Evolutionary conservation across 2,797 vertebrate species (phyloP), one percentile per base, ranked within the genome.

Genomic region (Notolepis coatsorum): DNA sequence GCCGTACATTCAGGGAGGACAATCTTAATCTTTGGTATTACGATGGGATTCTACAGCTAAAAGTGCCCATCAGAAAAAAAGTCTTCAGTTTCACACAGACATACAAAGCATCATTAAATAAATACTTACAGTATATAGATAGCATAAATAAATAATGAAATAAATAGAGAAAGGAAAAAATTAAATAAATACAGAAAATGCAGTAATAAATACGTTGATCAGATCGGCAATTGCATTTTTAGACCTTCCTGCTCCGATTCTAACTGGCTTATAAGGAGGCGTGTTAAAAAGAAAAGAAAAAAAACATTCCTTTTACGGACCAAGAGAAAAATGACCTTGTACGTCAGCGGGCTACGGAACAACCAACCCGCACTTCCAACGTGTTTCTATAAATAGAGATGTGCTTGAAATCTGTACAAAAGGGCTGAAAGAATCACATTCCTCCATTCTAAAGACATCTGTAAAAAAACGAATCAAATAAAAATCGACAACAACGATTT

Each of bases 351-450:
- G 82, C 86, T 69, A n/a, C n/a, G 75, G 76, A 85, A 89, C 67
- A 84, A 86, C 79, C 17, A 84, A 81, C 84, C 84, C 62, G 42
- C 71, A 50, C 85, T 80, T 73, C 83, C 85, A 81, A 84, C 70
- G 73, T 79, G 80, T 71, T 79, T 74, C 85, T 89, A 89, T 81
- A 90, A 91, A 90, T 86, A 88, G 81, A 88, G 65, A 87, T 94
- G 93, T 94, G 92, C 92, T 94, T 94, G 89, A 91, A 87, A 89
- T 91, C 88, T 91, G 89, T 93, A 93, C 89, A 94, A 93, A 93
- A 89, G 74, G 72, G 80, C 74, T 79, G 84, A 88, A 87, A 86
- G 88, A 88, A 87, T 84, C 77, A 82, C 84, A 86, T 91, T 91
- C 91, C 88, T 92, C 87, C 87, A 80, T 83, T 84, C 82, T 89